Conservation (phyloP, 2,888 invertebrate species). For the Keiferia lycopersicella region DNA sequence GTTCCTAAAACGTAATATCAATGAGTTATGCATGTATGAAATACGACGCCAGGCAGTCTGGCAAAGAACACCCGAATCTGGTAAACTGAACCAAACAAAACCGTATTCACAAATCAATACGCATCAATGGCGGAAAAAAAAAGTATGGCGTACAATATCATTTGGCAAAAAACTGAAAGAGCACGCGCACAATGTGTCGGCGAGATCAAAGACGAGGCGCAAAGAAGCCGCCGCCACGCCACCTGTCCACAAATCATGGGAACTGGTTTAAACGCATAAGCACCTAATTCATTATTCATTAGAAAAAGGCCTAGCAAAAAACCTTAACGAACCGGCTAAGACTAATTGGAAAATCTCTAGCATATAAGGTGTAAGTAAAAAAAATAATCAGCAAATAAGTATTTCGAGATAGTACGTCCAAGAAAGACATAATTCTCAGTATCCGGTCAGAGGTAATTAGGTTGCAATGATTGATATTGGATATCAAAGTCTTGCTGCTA, state of each 20-base stretch:
- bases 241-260: slow-evolving; percentile 78
- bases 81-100: slow-evolving; percentile 49
- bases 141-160: slow-evolving; percentile 43
- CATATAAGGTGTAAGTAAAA: neutral
- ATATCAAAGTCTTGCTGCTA: slow-evolving; percentile 8
- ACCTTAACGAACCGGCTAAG: neutral
- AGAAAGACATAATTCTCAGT: slow-evolving; percentile 2
- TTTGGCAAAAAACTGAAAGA: slow-evolving; percentile 62
- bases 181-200: slow-evolving; percentile 74
- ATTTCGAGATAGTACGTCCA: neutral
- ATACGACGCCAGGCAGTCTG: slow-evolving; percentile 40
- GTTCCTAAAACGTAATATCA: slow-evolving; percentile 1
- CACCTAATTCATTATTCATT: slow-evolving; percentile 26
- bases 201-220: slow-evolving; percentile 61
- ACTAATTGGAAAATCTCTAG: neutral
- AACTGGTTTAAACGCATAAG: slow-evolving; percentile 53
- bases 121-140: slow-evolving; percentile 46
- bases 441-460: slow-evolving; percentile 10
- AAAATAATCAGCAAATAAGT: no score
- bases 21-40: slow-evolving; percentile 27
- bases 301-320: slow-evolving; percentile 20
- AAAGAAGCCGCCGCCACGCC: slow-evolving; percentile 73
- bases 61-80: slow-evolving; percentile 36
- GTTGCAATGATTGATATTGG: slow-evolving; percentile 7
- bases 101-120: slow-evolving; percentile 57